A percentile compares a stretch with the other conserved stretches of the same genome.
phyloP scores from a whole-genome alignment of 2,888 invertebrate species.

The Caradrina clavipalpis region DNA sequence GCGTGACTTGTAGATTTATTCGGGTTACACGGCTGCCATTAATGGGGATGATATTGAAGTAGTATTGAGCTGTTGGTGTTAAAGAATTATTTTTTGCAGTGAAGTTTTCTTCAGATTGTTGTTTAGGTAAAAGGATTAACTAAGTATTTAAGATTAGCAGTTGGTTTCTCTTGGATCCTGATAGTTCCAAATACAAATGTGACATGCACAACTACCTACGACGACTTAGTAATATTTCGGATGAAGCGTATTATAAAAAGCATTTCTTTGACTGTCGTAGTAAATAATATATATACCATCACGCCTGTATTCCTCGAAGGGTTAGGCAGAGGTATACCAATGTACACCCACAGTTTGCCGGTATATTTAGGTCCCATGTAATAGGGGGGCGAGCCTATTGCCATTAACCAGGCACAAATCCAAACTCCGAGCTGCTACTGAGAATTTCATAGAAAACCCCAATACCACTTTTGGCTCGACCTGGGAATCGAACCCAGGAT shows the following conservation, averaged over 20 bases:
- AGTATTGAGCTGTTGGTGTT: conserved; percentile 39
- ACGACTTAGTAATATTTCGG: background rate
- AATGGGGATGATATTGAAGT: conserved; percentile 32
- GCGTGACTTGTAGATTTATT: conserved; percentile 50
- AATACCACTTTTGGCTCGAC: no score
- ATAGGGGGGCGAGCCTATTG: no score
- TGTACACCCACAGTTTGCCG: no score
- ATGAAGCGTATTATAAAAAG: background rate
- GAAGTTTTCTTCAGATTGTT: background rate
- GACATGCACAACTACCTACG: no score
- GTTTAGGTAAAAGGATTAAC: background rate
- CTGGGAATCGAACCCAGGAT: no score
- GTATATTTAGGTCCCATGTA: no score
- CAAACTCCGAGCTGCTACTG: no score
- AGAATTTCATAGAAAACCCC: no score
- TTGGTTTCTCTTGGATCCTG: background rate
- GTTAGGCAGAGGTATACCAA: no score
- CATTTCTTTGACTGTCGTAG: background rate
- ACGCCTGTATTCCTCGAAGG: no score
- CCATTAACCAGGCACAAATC: no score
- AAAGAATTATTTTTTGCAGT: conserved; percentile 9
- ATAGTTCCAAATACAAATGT: background rate
- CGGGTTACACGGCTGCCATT: conserved; percentile 38
- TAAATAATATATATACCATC: no score
- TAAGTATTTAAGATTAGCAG: background rate